Conservation (phyloP, 1,140 invertebrate genomes). For the Brachionus rubens region DNA sequence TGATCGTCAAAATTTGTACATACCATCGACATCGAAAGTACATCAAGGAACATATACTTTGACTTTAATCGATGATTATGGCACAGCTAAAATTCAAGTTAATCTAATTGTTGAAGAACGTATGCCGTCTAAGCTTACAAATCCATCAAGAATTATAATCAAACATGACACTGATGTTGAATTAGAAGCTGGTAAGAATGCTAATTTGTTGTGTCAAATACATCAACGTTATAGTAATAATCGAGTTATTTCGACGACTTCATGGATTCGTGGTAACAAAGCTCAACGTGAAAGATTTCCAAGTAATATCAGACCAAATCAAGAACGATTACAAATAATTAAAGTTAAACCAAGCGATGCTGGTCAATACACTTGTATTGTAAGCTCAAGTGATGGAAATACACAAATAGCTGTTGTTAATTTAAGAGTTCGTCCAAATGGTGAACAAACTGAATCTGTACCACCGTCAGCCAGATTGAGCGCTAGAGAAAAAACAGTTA, state of each 20-base stretch:
- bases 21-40: not conserved
- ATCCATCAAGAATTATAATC: conserved; percentile 3
- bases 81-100: not conserved
- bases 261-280: conserved; percentile 42
- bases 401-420: conserved; percentile 1
- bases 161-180: conserved; percentile 35
- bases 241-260: conserved; percentile 1
- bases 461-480: conserved; percentile 4
- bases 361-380: conserved; percentile 43
- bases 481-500: conserved; percentile 13
- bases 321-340: conserved; percentile 39
- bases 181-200: conserved; percentile 23
- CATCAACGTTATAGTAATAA: not conserved
- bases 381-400: conserved; percentile 42
- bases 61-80: conserved; percentile 4
- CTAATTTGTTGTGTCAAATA: conserved; percentile 23
- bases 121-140: not conserved
- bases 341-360: conserved; percentile 29
- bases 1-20: conserved; percentile 23
- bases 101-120: conserved; percentile 10
- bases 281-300: conserved; percentile 5
- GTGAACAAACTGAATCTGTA: not conserved
- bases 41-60: conserved; percentile 35
- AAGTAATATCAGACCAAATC: conserved; percentile 23
- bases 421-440: not conserved